These are phyloP conservation scores for Antechinus flavipes DNA, from an alignment of 2,113 vertebrate genomes.

Conservation along the genomic window DNA sequence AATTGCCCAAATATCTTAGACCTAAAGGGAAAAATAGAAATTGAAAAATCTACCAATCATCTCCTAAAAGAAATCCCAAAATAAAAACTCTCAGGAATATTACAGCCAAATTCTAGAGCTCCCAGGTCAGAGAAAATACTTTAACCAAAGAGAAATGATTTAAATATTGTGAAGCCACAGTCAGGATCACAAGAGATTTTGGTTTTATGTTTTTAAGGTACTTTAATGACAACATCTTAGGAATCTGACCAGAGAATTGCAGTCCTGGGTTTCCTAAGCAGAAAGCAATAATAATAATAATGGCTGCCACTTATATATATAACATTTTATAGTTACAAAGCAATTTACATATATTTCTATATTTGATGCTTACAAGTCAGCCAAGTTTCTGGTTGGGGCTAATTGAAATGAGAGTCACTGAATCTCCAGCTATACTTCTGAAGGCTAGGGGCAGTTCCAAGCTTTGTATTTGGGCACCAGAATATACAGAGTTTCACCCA, in stretches of 20 bases:
- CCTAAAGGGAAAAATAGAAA: not conserved
- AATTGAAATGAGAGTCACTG: not conserved
- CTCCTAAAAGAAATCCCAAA: not conserved
- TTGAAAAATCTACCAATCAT: not conserved
- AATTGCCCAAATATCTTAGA: not conserved
- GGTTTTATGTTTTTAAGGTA: not conserved
- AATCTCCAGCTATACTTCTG: not conserved
- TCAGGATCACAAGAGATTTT: not conserved
- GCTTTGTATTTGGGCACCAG: not conserved
- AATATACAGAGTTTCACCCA: not conserved
- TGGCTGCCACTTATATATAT: not conserved
- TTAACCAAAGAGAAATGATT: not conserved
- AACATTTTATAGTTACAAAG: not conserved
- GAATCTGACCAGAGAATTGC: not conserved
- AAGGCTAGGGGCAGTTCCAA: not conserved
- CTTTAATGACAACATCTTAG: not conserved
- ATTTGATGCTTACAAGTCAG: not conserved
- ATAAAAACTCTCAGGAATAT: not conserved
- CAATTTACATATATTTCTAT: not conserved
- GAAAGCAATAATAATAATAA: not conserved
- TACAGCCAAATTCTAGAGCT: not conserved
- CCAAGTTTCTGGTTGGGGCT: not conserved
- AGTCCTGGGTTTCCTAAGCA: not conserved
- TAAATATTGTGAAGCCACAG: not conserved
- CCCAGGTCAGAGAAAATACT: not conserved